These are phyloP conservation scores for Eospalax fontanierii DNA, from an alignment of 2,797 vertebrate species.

Conservation along the genomic window DNA sequence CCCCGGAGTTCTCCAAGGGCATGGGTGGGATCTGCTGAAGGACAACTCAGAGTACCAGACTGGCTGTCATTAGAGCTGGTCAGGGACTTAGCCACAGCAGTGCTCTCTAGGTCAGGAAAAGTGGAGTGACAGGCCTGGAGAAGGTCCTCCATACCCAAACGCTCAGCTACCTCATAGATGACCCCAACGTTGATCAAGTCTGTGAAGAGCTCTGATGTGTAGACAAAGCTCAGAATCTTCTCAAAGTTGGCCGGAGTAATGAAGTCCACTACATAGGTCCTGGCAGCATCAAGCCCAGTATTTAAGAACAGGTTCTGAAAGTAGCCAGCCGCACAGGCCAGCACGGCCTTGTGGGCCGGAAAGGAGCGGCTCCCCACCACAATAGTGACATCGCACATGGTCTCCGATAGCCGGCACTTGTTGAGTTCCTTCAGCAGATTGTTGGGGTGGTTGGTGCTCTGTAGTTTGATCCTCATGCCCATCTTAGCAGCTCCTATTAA, in stretches of 20 bases:
- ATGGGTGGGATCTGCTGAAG: slow-evolving; percentile 86
- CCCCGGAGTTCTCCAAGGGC: slow-evolving; percentile 85
- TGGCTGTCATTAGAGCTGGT: slow-evolving; percentile 82
- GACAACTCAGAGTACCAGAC: slow-evolving; percentile 85
- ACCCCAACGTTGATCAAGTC: slow-evolving; percentile 98
- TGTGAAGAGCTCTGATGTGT: slow-evolving; percentile 96
- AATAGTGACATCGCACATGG: slow-evolving; percentile 96
- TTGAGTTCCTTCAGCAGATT: slow-evolving; percentile 97
- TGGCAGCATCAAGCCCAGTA: slow-evolving; percentile 88
- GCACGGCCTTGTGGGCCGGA: slow-evolving; percentile 95
- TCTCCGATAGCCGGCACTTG: slow-evolving; percentile 94
- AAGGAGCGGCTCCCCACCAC: slow-evolving; percentile 96
- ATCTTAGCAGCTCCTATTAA: slow-evolving; percentile 89
- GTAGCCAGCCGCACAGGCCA: slow-evolving; percentile 95
- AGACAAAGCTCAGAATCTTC: slow-evolving; percentile 97
- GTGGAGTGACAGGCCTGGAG: slow-evolving; percentile 96
- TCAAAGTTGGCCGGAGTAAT: slow-evolving; percentile 97
- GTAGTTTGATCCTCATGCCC: slow-evolving; percentile 98
- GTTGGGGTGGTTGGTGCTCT: slow-evolving; percentile 96
- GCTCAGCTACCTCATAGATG: slow-evolving; percentile 96
- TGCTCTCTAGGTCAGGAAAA: slow-evolving; percentile 96
- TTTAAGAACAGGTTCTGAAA: slow-evolving; percentile 95
- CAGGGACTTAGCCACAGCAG: slow-evolving; percentile 89
- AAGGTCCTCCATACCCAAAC: slow-evolving; percentile 95
- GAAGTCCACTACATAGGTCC: slow-evolving; percentile 95